Conservation (phyloP, 2,797 vertebrate genomes). For the Eremophila alpestris region DNA sequence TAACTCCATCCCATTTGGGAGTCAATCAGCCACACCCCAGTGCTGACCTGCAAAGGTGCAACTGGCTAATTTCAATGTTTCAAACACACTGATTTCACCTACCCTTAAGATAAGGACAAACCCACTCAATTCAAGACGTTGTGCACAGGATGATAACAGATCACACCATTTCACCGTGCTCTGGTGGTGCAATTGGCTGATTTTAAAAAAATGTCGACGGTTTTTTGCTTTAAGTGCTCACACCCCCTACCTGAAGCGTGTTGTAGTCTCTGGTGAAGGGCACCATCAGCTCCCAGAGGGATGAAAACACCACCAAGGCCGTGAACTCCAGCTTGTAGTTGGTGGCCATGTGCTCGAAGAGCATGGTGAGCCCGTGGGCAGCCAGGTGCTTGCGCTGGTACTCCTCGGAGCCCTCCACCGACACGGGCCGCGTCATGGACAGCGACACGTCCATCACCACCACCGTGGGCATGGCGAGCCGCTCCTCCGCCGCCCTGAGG, state of each 20-base stretch:
- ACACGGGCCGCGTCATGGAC: slow-evolving; percentile 97
- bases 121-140: fast-evolving
- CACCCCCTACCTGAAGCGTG: slow-evolving; percentile 84
- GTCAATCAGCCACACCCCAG: background rate
- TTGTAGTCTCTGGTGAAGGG: slow-evolving; percentile 98
- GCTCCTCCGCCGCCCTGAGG: background rate
- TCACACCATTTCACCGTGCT: fast-evolving
- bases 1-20: background rate
- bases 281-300: slow-evolving; percentile 94
- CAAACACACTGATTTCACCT: background rate
- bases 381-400: slow-evolving; percentile 96
- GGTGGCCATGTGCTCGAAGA: slow-evolving; percentile 98
- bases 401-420: slow-evolving; percentile 89
- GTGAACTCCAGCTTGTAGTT: slow-evolving; percentile 98
- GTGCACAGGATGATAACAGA: background rate
- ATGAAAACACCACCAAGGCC: slow-evolving; percentile 92
- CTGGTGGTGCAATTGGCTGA: fast-evolving
- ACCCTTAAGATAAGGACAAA: background rate
- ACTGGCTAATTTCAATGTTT: background rate
- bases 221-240: no score
- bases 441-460: slow-evolving; percentile 96
- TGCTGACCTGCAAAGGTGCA: background rate
- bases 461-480: slow-evolving; percentile 90
- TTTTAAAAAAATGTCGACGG: fast-evolving
- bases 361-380: slow-evolving; percentile 94